Conservation (phyloP, 2,888 invertebrate genomes). For the Cryptocephalus moraei region DNA sequence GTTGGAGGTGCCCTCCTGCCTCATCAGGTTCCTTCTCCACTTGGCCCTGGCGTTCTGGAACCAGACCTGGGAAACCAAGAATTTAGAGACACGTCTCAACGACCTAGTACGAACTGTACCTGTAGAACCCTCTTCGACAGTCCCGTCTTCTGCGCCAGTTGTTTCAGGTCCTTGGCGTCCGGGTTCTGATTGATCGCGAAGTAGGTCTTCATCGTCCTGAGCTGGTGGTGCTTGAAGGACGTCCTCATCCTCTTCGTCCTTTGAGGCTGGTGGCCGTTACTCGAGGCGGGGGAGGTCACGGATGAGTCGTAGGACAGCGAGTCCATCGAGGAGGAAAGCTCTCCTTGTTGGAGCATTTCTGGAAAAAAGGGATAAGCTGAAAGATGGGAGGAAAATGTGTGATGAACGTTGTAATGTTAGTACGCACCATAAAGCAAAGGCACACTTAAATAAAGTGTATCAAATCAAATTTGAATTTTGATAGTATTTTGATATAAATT, state of each 20-base stretch:
- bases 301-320: conserved; percentile 66
- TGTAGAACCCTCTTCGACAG: conserved; percentile 95
- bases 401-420: too few relatives aligned
- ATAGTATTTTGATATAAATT: too few relatives aligned
- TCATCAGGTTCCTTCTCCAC: conserved; percentile 89
- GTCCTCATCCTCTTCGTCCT: conserved; percentile 95
- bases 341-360: conserved; percentile 67
- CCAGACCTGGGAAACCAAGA: conserved; percentile 70
- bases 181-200: conserved; percentile 99
- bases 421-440: too few relatives aligned
- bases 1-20: conserved; percentile 55
- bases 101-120: conserved; percentile 45
- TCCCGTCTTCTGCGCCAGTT: conserved; percentile 96
- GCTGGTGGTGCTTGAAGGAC: conserved; percentile 98
- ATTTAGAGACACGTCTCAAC: not conserved
- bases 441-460: too few relatives aligned
- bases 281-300: conserved; percentile 59
- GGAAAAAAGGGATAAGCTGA: too few relatives aligned
- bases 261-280: conserved; percentile 45
- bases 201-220: conserved; percentile 98
- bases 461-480: too few relatives aligned
- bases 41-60: conserved; percentile 99
- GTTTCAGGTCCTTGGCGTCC: conserved; percentile 97
- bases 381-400: too few relatives aligned
- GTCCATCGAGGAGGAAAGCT: conserved; percentile 67